Base-by-base conservation (phyloP, 2,888 invertebrate genomes). In the Microctonus aethiopoides region DNA sequence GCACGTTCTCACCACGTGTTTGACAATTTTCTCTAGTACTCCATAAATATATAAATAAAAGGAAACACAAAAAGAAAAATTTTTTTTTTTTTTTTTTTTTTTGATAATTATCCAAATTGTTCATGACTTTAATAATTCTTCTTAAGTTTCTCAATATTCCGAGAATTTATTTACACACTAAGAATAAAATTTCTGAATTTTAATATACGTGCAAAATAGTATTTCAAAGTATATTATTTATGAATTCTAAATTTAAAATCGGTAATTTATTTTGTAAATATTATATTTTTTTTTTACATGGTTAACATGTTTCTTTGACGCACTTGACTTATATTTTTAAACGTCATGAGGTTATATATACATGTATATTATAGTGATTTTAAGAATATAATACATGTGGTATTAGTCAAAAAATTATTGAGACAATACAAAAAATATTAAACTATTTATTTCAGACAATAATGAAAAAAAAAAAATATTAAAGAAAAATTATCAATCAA, bases 1-100 rank as follows among this genome's bases (percentile, higher is more conserved):
- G 20, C 62, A 62, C 62, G 46, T 41, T 62, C 51, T 62, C 16
- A 22, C 62, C 62, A 62, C 46, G 62, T 62, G 62, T 16, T 26
- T 46, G 9, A 62, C 32, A 62, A 62, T 62, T 46, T 46, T 16
- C 46, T 51, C 26, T 16, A n/a, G n/a, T n/a, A n/a, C n/a, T n/a
- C n/a, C n/a, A n/a, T n/a, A n/a, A n/a, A n/a, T n/a, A n/a, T n/a
- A n/a, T n/a, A n/a, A n/a, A n/a, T n/a, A n/a, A n/a, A n/a, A n/a
- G n/a, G n/a, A n/a, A n/a, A n/a, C n/a, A n/a, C n/a, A n/a, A n/a
- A n/a, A n/a, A n/a, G n/a, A n/a, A n/a, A n/a, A n/a, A n/a, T n/a
- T n/a, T n/a, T n/a, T n/a, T n/a, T n/a, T n/a, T n/a, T n/a, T n/a
- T n/a, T n/a, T n/a, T n/a, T n/a, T n/a, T n/a, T n/a, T 13, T 32